These are phyloP conservation scores for Melanotaenia maccullochi DNA, from an alignment of 2,797 vertebrate species.

Conservation along the genomic window DNA sequence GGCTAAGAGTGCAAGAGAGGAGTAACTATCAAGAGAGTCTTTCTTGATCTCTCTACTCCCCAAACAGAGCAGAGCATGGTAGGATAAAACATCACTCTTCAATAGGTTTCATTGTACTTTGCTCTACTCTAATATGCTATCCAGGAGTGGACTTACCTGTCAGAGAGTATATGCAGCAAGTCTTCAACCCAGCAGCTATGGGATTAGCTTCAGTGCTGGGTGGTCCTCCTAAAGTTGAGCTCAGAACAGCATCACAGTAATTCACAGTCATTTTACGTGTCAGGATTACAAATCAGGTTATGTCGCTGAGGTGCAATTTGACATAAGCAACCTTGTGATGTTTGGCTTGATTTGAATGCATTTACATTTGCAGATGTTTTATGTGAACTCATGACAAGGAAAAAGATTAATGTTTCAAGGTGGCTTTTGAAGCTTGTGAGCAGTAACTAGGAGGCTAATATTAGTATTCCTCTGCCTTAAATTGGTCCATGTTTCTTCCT, in stretches of 20 bases:
- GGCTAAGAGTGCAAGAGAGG: constrained; percentile 29
- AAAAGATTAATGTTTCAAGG: constrained; percentile 22
- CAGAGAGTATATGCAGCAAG: constrained; percentile 59
- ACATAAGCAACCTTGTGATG: constrained; percentile 8
- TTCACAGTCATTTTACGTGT: constrained; percentile 43
- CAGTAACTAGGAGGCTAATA: constrained; percentile 39
- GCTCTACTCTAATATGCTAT: constrained; percentile 62
- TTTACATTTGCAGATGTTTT: constrained; percentile 20
- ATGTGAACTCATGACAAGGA: constrained; percentile 12
- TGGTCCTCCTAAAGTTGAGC: constrained; percentile 70
- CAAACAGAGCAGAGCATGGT: constrained; percentile 43
- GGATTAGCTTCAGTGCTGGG: constrained; percentile 71
- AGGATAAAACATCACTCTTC: constrained; percentile 64
- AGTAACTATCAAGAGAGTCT: constrained; percentile 31
- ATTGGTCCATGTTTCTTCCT: constrained; percentile 33
- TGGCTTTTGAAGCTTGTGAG: background rate
- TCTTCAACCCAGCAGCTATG: constrained; percentile 66
- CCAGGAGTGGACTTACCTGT: constrained; percentile 59
- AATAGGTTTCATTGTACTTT: constrained; percentile 70
- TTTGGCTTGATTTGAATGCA: constrained; percentile 18
- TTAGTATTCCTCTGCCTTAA: constrained; percentile 36
- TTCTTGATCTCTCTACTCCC: constrained; percentile 47
- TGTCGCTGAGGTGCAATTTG: constrained; percentile 20
- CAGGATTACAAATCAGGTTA: constrained; percentile 43
- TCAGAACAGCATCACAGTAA: constrained; percentile 56